phyloP scores from a whole-genome alignment of 1,140 invertebrate genomes.

The Drosophila navojoa region DNA sequence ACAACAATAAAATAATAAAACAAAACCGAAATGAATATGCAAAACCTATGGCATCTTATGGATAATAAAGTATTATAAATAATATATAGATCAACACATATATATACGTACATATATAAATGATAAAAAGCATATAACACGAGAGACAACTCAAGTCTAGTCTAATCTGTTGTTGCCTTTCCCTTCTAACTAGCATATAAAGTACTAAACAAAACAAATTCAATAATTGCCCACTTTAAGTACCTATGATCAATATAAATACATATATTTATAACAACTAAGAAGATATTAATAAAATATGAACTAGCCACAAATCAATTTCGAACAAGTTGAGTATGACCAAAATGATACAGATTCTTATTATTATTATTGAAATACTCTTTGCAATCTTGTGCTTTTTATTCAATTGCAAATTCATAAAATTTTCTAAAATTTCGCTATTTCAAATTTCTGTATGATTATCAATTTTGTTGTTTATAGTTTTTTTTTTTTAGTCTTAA shows the following conservation, averaged over 20 bases:
- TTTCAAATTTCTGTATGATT: conserved; percentile 21
- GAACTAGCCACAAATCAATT: conserved; percentile 68
- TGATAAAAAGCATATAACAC: conserved; percentile 26
- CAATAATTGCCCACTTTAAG: conserved; percentile 36
- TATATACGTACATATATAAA: conserved; percentile 36
- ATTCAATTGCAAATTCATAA: conserved; percentile 62
- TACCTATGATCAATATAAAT: conserved; percentile 18
- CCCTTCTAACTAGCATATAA: conserved; percentile 54
- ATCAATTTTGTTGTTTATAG: conserved; percentile 25
- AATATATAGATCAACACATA: conserved; percentile 28
- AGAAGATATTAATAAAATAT: conserved; percentile 43
- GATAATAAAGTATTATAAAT: conserved; percentile 68
- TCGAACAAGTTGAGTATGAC: conserved; percentile 78
- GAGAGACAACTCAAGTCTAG: conserved; percentile 21
- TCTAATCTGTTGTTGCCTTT: conserved; percentile 47
- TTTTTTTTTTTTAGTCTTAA: conserved; percentile 1
- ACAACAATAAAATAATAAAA: conserved; percentile 31
- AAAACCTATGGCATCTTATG: conserved; percentile 60
- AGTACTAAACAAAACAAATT: conserved; percentile 33
- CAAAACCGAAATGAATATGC: conserved; percentile 43
- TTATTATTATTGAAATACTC: conserved; percentile 72
- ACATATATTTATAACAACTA: conserved; percentile 20
- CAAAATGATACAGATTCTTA: conserved; percentile 67
- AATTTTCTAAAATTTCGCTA: conserved; percentile 31
- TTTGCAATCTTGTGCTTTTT: conserved; percentile 72